Percentiles rank a stretch among this genome's conserved stretches.
Evolutionary conservation across 30 jellyfish, hydroid and myxozoan species (phyloP).

Genomic region (Aurelia sp.): DNA sequence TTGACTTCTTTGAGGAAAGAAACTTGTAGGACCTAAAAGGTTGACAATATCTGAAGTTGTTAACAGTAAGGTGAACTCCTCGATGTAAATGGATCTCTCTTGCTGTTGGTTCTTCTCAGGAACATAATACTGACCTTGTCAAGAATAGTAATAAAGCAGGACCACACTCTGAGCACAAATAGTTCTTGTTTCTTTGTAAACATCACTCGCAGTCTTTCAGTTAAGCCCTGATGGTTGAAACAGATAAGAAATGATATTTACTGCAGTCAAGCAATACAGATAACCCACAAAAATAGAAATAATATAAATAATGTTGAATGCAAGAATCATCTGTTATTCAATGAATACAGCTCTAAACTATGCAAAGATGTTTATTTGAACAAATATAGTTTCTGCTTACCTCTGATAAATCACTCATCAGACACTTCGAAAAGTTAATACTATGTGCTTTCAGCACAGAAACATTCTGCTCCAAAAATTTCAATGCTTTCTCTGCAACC

Average conservation of each 20-base stretch:
- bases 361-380: no score
- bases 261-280: no score
- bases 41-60: no score
- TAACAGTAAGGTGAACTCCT: no score
- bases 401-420: constrained; percentile 37
- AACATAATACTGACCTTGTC: constrained; percentile 63
- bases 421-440: constrained; percentile 21
- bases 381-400: background rate
- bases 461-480: constrained; percentile 26
- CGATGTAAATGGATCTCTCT: no score
- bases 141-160: constrained; percentile 75
- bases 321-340: no score
- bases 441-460: background rate
- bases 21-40: no score
- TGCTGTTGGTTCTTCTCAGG: no score
- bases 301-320: no score
- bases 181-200: constrained; percentile 38
- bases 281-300: no score
- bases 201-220: constrained; percentile 29
- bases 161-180: constrained; percentile 87
- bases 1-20: no score
- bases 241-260: background rate
- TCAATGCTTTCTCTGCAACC: constrained; percentile 57
- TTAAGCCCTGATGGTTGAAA: constrained; percentile 35
- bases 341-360: no score